A percentile compares a stretch with the other conserved stretches of the same genome.
Evolutionary conservation across 2,888 invertebrate genomes (phyloP).

Genomic region (Vanessa cardui): DNA sequence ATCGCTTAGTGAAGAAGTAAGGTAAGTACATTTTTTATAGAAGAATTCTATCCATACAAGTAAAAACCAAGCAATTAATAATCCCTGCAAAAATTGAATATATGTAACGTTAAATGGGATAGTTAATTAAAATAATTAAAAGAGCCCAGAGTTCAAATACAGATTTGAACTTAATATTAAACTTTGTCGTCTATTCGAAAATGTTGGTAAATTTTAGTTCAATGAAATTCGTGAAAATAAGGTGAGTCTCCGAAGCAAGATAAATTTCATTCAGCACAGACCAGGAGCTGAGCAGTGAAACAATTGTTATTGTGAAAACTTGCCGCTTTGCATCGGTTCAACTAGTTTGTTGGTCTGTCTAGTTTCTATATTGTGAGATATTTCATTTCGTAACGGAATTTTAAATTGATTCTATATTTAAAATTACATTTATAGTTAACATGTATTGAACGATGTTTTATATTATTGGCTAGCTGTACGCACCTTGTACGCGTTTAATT

Average conservation of each 20-base stretch:
- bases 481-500: too few species aligned
- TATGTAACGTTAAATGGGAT: too few species aligned
- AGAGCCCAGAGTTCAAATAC: background rate
- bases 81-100: background rate
- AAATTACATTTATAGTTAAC: background rate
- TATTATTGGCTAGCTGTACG: too few species aligned
- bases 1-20: too few species aligned
- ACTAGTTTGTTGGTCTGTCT: slow-evolving; percentile 15
- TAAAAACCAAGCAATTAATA: background rate
- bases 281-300: slow-evolving; percentile 23
- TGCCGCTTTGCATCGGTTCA: slow-evolving; percentile 21
- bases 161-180: background rate
- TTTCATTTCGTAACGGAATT: slow-evolving; percentile 4
- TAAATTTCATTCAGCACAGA: slow-evolving; percentile 27
- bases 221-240: slow-evolving; percentile 11
- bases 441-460: too few species aligned
- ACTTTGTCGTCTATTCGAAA: slow-evolving; percentile 2
- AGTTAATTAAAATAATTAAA: background rate
- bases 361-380: slow-evolving; percentile 16
- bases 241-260: slow-evolving; percentile 4
- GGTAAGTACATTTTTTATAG: too few species aligned
- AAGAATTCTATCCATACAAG: too few species aligned
- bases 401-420: slow-evolving; percentile 1
- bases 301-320: slow-evolving; percentile 34
- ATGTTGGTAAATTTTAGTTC: slow-evolving; percentile 6